These are phyloP conservation scores for Psilopsiagon aymara DNA, from an alignment of 2,113 vertebrate genomes.

Conservation along the genomic window DNA sequence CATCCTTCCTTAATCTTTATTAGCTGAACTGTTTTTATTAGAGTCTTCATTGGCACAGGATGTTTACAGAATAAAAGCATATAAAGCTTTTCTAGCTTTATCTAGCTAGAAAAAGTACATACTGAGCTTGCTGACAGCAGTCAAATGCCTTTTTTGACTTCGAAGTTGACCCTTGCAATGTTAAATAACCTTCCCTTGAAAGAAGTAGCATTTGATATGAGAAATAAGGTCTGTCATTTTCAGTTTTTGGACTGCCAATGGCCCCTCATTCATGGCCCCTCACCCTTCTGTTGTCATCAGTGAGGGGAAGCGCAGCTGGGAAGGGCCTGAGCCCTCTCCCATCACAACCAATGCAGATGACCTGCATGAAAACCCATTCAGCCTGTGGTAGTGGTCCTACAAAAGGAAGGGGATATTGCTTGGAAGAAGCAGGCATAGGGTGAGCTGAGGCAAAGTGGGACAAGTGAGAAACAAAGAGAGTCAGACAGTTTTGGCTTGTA, in stretches of 20 bases:
- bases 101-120: not conserved
- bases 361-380: not conserved
- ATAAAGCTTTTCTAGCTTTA: not conserved
- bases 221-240: not conserved
- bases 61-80: not conserved
- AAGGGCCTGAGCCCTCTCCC: not conserved
- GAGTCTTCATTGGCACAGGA: not conserved
- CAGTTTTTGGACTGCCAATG: not conserved
- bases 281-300: not conserved
- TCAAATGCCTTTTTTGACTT: not conserved
- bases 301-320: not conserved
- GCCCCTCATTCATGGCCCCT: not conserved
- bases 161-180: not conserved
- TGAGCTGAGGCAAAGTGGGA: not conserved
- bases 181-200: not conserved
- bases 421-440: not conserved
- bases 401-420: not conserved
- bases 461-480: not conserved
- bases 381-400: not conserved
- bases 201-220: not conserved
- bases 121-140: not conserved
- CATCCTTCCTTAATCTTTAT: not conserved
- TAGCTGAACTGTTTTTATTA: not conserved
- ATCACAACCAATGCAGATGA: not conserved
- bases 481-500: not conserved